Percentiles rank a stretch among this genome's conserved stretches.
phyloP scores from a whole-genome alignment of 2,888 invertebrate species.

The Melieria omissa region DNA sequence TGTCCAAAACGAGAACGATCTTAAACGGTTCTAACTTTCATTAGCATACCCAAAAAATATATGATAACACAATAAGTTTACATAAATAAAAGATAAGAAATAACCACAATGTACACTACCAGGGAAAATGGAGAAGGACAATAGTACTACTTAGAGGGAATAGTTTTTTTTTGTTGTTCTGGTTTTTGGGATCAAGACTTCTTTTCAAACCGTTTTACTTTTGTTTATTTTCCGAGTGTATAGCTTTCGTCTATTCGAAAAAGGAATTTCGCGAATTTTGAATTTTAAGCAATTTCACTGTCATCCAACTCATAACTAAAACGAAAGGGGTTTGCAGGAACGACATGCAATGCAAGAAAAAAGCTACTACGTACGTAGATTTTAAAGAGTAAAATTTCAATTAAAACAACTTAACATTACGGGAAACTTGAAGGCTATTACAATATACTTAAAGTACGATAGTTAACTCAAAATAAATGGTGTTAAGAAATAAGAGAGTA shows the following conservation, averaged over 20 bases:
- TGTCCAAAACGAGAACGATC: no score
- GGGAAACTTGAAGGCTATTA: conserved; percentile 21
- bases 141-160: conserved; percentile 19
- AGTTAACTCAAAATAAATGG: conserved; percentile 10
- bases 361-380: conserved; percentile 21
- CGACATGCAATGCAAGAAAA: conserved; percentile 28
- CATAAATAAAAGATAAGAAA: background rate
- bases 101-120: conserved; percentile 16
- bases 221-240: no score
- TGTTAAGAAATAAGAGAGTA: no score
- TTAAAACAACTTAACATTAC: conserved; percentile 28
- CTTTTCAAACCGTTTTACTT: conserved; percentile 53
- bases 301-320: conserved; percentile 6
- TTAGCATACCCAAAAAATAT: no score
- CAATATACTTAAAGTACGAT: conserved; percentile 34
- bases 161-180: conserved; percentile 37
- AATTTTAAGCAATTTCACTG: conserved; percentile 13
- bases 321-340: conserved; percentile 7
- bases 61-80: no score
- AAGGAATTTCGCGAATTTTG: background rate
- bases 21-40: no score
- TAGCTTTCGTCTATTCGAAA: background rate
- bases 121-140: conserved; percentile 10
- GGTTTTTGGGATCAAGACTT: conserved; percentile 46
- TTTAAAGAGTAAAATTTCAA: conserved; percentile 21